Conservation (phyloP, 2,113 vertebrate genomes). For the Garra rufa region DNA sequence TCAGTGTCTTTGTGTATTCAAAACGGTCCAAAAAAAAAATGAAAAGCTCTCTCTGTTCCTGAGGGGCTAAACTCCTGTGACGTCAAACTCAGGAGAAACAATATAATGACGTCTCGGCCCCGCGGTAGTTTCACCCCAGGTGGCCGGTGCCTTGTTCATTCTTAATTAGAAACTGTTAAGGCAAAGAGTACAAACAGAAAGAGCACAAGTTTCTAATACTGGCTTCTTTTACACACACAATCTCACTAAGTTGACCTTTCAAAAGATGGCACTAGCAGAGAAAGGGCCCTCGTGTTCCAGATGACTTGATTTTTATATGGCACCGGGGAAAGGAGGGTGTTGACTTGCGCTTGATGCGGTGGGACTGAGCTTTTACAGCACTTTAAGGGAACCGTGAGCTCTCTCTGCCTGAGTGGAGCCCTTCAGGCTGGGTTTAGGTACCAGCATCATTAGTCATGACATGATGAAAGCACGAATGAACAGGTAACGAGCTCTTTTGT, state of each 20-base stretch:
- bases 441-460: background rate
- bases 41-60: background rate
- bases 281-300: constrained; percentile 24
- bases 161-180: constrained; percentile 65
- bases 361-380: background rate
- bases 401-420: background rate
- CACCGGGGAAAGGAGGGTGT: background rate
- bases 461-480: constrained; percentile 11
- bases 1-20: background rate
- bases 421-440: background rate
- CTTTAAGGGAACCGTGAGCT: background rate
- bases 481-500: constrained; percentile 6
- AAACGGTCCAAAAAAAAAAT: background rate
- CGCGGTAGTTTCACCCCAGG: constrained; percentile 52
- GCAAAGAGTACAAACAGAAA: constrained; percentile 21
- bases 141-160: constrained; percentile 55
- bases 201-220: constrained; percentile 47
- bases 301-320: constrained; percentile 38
- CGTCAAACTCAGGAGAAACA: constrained; percentile 12
- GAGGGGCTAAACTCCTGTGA: background rate
- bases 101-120: constrained; percentile 11
- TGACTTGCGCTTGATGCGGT: constrained; percentile 17
- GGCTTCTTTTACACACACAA: constrained; percentile 57
- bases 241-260: constrained; percentile 68
- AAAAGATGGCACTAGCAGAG: constrained; percentile 26